These are phyloP conservation scores for Silurus asotus DNA, from an alignment of 2,113 vertebrate genomes.

Conservation along the genomic window DNA sequence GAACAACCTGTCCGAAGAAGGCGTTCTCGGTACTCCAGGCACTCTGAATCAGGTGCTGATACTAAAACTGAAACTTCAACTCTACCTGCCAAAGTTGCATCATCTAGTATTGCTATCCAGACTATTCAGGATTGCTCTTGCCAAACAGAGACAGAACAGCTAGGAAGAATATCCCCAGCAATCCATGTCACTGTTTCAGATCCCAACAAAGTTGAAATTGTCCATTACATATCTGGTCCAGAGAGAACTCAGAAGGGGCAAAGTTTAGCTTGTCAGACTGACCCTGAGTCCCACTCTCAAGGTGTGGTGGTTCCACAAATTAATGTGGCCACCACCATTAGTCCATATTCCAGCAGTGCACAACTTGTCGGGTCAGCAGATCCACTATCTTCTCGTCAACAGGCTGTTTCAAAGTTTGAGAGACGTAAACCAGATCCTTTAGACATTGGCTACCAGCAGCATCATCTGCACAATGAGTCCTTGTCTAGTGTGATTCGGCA, in stretches of 20 bases:
- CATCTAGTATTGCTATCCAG: slow-evolving; percentile 89
- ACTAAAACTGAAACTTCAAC: slow-evolving; percentile 75
- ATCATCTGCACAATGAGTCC: slow-evolving; percentile 85
- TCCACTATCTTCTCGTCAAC: slow-evolving; percentile 72
- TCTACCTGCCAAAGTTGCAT: slow-evolving; percentile 69
- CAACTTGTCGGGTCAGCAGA: slow-evolving; percentile 83
- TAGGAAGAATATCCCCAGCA: slow-evolving; percentile 82
- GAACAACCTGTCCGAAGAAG: slow-evolving; percentile 90
- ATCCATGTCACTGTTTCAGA: slow-evolving; percentile 92
- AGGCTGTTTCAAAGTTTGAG: slow-evolving; percentile 83
- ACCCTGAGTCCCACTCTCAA: slow-evolving; percentile 85
- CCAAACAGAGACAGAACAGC: slow-evolving; percentile 83
- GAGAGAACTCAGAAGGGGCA: slow-evolving; percentile 91
- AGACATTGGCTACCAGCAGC: slow-evolving; percentile 93
- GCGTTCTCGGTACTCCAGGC: slow-evolving; percentile 84
- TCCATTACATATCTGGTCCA: slow-evolving; percentile 94
- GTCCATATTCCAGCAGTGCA: slow-evolving; percentile 84
- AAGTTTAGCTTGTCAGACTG: slow-evolving; percentile 94
- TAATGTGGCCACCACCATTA: slow-evolving; percentile 84
- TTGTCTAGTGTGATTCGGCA: slow-evolving; percentile 91
- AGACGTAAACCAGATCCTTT: slow-evolving; percentile 91
- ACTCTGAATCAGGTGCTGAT: slow-evolving; percentile 78
- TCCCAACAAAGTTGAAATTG: slow-evolving; percentile 87
- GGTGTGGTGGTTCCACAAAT: slow-evolving; percentile 87
- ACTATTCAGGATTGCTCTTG: slow-evolving; percentile 90